phyloP scores from a whole-genome alignment of 2,888 invertebrate species.

The Nemotelus pantherinus region DNA sequence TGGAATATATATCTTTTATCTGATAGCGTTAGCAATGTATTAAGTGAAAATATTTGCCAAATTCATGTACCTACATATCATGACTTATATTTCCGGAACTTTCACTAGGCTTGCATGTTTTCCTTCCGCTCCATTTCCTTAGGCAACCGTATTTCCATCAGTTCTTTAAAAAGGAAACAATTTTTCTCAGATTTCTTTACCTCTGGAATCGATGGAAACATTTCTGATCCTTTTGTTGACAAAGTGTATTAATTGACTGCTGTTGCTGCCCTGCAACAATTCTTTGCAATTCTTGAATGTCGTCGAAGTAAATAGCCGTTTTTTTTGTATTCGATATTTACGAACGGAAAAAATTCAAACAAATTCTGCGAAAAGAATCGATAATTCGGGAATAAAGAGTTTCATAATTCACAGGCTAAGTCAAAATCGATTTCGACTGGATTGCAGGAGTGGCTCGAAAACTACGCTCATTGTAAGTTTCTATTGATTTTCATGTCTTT shows the following conservation, averaged over 20 bases:
- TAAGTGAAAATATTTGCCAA: neutral
- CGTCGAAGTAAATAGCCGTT: slow-evolving; percentile 1
- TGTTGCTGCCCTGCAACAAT: neutral
- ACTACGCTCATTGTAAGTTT: neutral
- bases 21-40: neutral
- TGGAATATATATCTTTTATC: neutral
- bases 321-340: neutral
- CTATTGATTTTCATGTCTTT: neutral
- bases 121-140: neutral
- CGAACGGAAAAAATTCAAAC: neutral
- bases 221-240: slow-evolving; percentile 10
- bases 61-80: neutral
- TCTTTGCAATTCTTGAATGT: slow-evolving; percentile 9
- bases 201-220: neutral
- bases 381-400: slow-evolving; percentile 16
- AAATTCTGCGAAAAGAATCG: neutral
- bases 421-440: slow-evolving; percentile 30
- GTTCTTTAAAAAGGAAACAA: neutral
- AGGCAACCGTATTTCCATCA: neutral
- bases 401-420: slow-evolving; percentile 20
- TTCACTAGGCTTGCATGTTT: neutral
- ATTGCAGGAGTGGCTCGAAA: too few species aligned
- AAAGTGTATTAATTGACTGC: slow-evolving; percentile 11
- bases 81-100: neutral
- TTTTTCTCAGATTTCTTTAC: neutral